phyloP scores from a whole-genome alignment of 2,113 vertebrate species.

The Eclectus roratus region DNA sequence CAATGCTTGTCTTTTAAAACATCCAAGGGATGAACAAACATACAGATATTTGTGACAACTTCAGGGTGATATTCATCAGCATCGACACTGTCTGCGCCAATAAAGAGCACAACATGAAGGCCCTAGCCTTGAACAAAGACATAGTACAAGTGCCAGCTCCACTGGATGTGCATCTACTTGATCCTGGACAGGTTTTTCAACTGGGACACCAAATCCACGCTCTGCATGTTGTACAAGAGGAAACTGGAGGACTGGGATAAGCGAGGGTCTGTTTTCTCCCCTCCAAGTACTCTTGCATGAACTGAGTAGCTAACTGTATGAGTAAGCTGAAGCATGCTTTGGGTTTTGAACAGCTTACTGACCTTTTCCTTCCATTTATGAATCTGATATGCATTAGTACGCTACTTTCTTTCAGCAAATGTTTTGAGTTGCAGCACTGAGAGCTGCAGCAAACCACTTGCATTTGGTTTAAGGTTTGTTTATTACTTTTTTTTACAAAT shows the following conservation, averaged over 20 bases:
- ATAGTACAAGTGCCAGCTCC: not conserved
- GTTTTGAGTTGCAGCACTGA: not conserved
- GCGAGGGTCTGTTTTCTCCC: not conserved
- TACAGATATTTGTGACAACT: not conserved
- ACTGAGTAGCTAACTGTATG: not conserved
- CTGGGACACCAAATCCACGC: not conserved
- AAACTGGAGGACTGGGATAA: not conserved
- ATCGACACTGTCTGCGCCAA: not conserved
- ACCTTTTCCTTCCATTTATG: not conserved
- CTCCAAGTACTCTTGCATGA: not conserved
- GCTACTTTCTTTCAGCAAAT: not conserved
- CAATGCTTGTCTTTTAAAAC: not conserved
- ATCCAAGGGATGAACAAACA: not conserved
- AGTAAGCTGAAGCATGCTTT: not conserved
- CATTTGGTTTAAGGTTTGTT: not conserved
- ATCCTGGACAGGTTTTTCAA: not conserved
- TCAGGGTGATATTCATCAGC: not conserved
- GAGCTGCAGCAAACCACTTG: not conserved
- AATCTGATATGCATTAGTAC: not conserved
- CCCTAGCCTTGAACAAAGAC: accelerated
- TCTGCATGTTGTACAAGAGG: not conserved
- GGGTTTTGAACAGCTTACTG: not conserved
- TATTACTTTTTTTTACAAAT: conserved; percentile 20
- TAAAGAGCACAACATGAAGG: not conserved
- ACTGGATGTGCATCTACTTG: not conserved